A percentile compares a stretch with the other conserved stretches of the same genome.
Evolutionary conservation across 2,888 invertebrate genomes (phyloP).

Genomic region (Sminthurides aquaticus): DNA sequence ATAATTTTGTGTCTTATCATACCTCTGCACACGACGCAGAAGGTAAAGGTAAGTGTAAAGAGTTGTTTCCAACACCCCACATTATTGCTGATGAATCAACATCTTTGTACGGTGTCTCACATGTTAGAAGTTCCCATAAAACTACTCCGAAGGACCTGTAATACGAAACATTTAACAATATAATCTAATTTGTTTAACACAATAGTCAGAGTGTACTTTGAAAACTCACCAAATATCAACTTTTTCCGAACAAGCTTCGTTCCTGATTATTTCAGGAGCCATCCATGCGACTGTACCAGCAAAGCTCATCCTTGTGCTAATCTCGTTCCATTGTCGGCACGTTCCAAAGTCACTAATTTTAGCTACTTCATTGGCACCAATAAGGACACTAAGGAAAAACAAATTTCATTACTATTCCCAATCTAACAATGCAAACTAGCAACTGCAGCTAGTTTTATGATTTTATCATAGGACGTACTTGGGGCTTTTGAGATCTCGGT

Average conservation of each 20-base stretch:
- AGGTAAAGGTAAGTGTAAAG: slow-evolving; percentile 84
- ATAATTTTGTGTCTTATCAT: too few species aligned
- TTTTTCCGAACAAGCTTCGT: slow-evolving; percentile 93
- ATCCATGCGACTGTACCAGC: slow-evolving; percentile 99
- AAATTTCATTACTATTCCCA: slow-evolving; percentile 28
- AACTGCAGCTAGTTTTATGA: too few species aligned
- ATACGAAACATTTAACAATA: neutral
- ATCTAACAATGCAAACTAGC: neutral
- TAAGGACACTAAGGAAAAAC: slow-evolving; percentile 61
- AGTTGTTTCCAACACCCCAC: slow-evolving; percentile 95
- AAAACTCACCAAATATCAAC: slow-evolving; percentile 82
- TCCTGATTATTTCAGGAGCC: slow-evolving; percentile 97
- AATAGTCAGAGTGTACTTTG: slow-evolving; percentile 3
- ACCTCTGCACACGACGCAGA: slow-evolving; percentile 67
- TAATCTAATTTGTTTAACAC: slow-evolving; percentile 1
- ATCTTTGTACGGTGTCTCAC: slow-evolving; percentile 86
- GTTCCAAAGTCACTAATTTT: slow-evolving; percentile 99
- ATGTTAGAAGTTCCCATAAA: slow-evolving; percentile 93
- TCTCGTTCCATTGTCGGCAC: slow-evolving; percentile 87
- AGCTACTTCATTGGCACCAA: slow-evolving; percentile 68
- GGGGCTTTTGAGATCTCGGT: slow-evolving; percentile 96
- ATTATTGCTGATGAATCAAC: slow-evolving; percentile 95
- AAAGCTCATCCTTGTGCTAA: slow-evolving; percentile 93
- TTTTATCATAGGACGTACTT: slow-evolving; percentile 86
- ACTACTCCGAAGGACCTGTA: slow-evolving; percentile 88